Percentiles rank a stretch among this genome's conserved stretches.
Evolutionary conservation across 1,140 invertebrate genomes (phyloP).

Genomic region (Dinoponera quadriceps): DNA sequence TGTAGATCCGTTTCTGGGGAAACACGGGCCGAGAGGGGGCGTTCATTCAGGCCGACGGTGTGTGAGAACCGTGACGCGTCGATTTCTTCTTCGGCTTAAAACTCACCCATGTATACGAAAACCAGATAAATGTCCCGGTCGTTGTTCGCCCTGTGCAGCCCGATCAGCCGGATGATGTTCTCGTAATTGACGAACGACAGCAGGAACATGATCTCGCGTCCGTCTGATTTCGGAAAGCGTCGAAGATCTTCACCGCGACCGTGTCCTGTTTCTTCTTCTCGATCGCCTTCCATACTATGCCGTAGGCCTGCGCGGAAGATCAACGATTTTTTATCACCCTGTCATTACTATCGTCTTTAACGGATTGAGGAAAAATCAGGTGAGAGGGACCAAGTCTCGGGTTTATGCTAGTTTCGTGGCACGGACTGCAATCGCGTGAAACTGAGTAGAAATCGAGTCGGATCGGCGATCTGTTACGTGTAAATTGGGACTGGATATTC

Average conservation of each 20-base stretch:
- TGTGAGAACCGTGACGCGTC: constrained; percentile 59
- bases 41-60: too few relatives aligned
- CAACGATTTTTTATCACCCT: not conserved
- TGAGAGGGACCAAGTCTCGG: too few relatives aligned
- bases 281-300: constrained; percentile 98
- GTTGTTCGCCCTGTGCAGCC: constrained; percentile 97
- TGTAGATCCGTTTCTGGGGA: constrained; percentile 96
- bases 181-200: constrained; percentile 97
- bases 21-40: constrained; percentile 64
- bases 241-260: constrained; percentile 99
- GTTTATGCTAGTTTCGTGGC: too few relatives aligned
- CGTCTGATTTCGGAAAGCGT: constrained; percentile 97
- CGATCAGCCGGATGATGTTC: constrained; percentile 97
- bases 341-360: not conserved
- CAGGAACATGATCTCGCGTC: constrained; percentile 98
- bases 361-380: too few relatives aligned
- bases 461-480: too few relatives aligned
- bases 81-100: constrained; percentile 64
- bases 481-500: too few relatives aligned
- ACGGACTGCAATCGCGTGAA: too few relatives aligned
- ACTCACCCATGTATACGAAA: constrained; percentile 98
- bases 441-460: too few relatives aligned
- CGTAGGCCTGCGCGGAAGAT: constrained; percentile 92
- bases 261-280: constrained; percentile 94
- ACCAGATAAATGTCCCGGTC: constrained; percentile 98